Evolutionary conservation across 2,888 invertebrate species (phyloP).

Genomic region (Drosophila anceps): DNA sequence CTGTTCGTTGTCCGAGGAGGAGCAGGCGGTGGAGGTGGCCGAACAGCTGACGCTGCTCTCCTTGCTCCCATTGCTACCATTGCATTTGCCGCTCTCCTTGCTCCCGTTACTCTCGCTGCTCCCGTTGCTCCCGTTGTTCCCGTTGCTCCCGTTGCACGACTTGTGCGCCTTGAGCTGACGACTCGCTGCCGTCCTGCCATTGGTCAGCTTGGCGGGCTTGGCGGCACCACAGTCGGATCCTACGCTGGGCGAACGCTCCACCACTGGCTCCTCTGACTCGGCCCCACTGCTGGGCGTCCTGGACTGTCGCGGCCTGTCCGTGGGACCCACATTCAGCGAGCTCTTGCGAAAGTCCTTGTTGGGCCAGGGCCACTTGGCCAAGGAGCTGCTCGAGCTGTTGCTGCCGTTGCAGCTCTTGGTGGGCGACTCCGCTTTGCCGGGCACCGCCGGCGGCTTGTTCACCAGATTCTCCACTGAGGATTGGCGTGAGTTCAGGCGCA

Average conservation of each 20-base stretch:
- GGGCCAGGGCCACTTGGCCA: constrained; percentile 86
- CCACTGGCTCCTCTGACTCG: constrained; percentile 79
- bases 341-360: constrained; percentile 92
- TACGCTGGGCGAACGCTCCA: constrained; percentile 86
- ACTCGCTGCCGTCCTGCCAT: constrained; percentile 51
- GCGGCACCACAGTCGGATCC: constrained; percentile 85
- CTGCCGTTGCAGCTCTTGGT: constrained; percentile 82
- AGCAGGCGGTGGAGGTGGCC: constrained; percentile 38
- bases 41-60: constrained; percentile 80
- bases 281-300: constrained; percentile 85
- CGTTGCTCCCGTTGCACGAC: constrained; percentile 76
- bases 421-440: constrained; percentile 84
- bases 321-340: constrained; percentile 88
- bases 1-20: constrained; percentile 79
- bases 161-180: constrained; percentile 81
- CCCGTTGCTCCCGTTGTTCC: not conserved
- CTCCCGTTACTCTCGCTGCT: not conserved
- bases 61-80: not conserved
- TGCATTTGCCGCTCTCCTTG: not conserved
- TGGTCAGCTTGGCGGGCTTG: constrained; percentile 25
- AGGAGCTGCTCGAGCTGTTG: constrained; percentile 52
- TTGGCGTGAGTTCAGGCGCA: constrained; percentile 80
- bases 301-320: constrained; percentile 84
- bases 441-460: constrained; percentile 70
- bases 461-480: constrained; percentile 82